These are phyloP conservation scores for Nebria brevicollis DNA, from an alignment of 2,888 invertebrate species.

Conservation along the genomic window DNA sequence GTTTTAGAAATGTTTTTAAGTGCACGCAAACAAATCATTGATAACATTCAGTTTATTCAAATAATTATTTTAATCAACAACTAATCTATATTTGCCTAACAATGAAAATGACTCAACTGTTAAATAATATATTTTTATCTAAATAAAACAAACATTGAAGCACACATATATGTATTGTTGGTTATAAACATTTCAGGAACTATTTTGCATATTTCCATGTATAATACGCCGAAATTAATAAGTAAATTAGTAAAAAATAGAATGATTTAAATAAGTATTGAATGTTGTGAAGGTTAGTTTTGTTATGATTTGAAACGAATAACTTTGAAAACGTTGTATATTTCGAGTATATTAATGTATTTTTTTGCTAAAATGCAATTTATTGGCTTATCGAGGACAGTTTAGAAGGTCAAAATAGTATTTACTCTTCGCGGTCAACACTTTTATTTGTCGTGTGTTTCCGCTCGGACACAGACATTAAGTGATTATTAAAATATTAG, in stretches of 20 bases:
- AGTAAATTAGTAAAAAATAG: not conserved
- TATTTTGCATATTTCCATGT: not conserved
- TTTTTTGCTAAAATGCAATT: slow-evolving; percentile 24
- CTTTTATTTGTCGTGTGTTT: slow-evolving; percentile 23
- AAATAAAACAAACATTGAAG: too few relatives aligned
- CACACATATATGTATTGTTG: not conserved
- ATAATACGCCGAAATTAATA: not conserved
- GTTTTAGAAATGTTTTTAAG: too few relatives aligned
- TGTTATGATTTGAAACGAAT: slow-evolving; percentile 29
- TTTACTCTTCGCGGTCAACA: slow-evolving; percentile 41
- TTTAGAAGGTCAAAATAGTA: slow-evolving; percentile 31
- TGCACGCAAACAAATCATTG: too few relatives aligned
- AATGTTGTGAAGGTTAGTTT: slow-evolving; percentile 36
- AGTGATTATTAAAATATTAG: not conserved
- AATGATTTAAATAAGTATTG: not conserved
- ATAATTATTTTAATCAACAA: too few relatives aligned
- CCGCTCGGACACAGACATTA: not conserved
- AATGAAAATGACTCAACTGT: too few relatives aligned
- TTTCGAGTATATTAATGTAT: not conserved
- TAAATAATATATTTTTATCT: too few relatives aligned
- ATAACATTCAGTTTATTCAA: too few relatives aligned
- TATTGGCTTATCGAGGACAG: slow-evolving; percentile 36
- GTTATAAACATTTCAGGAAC: not conserved
- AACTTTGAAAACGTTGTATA: slow-evolving; percentile 15
- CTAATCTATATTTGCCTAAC: too few relatives aligned